Evolutionary conservation across 1,140 invertebrate species (phyloP).

Genomic region (Aphis gossypii): DNA sequence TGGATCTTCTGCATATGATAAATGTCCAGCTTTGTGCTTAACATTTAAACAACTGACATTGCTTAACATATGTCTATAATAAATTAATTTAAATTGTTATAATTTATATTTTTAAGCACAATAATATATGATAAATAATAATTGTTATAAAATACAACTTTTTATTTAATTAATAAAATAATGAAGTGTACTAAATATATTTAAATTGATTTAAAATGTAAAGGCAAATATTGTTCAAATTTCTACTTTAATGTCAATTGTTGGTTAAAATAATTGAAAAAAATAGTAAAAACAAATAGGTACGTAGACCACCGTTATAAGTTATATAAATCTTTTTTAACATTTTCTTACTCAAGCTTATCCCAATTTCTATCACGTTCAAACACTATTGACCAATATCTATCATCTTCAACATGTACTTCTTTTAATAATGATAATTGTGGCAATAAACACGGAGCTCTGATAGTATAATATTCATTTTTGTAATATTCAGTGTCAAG

Average conservation of each 20-base stretch:
- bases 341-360: conserved; percentile 70
- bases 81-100: conserved; percentile 58
- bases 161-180: too few relatives aligned
- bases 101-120: conserved; percentile 21
- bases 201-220: too few relatives aligned
- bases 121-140: too few relatives aligned
- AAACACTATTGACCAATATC: conserved; percentile 89
- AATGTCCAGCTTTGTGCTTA: conserved; percentile 87
- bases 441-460: conserved; percentile 86
- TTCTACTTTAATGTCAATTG: too few relatives aligned
- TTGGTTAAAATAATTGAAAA: background rate
- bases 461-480: conserved; percentile 69
- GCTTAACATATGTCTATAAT: conserved; percentile 71
- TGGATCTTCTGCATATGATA: conserved; percentile 88
- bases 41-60: conserved; percentile 79
- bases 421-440: conserved; percentile 78
- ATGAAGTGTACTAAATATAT: too few relatives aligned
- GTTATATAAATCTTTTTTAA: background rate
- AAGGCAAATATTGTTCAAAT: too few relatives aligned
- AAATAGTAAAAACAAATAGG: background rate
- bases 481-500: conserved; percentile 67
- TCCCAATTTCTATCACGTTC: conserved; percentile 84
- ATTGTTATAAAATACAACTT: too few relatives aligned
- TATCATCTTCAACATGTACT: conserved; percentile 73
- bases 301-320: background rate